Evolutionary conservation across 2,888 invertebrate genomes (phyloP).

Genomic region (Andrena praecox): DNA sequence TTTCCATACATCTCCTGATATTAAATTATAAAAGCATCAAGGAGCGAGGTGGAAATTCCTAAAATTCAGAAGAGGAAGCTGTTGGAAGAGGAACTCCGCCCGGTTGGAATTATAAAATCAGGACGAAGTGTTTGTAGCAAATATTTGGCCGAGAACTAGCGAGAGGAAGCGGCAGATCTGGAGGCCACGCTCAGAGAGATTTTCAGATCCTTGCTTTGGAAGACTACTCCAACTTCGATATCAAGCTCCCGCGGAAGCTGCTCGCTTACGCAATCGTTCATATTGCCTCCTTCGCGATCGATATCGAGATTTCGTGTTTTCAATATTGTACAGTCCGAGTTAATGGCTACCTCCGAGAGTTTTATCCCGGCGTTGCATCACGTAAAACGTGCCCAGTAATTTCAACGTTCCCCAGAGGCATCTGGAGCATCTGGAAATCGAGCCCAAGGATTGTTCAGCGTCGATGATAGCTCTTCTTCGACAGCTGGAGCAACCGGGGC

Average conservation of each 20-base stretch:
- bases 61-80: not conserved
- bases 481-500: not conserved
- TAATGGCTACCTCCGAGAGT: constrained; percentile 10
- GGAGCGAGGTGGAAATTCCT: not conserved
- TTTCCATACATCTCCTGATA: not conserved
- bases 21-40: not conserved
- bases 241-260: not conserved
- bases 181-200: constrained; percentile 20
- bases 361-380: not conserved
- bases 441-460: not conserved
- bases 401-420: not conserved
- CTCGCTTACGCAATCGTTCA: constrained; percentile 22
- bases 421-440: not conserved
- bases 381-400: not conserved
- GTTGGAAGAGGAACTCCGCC: not conserved
- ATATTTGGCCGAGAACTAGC: constrained; percentile 42
- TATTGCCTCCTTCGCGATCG: constrained; percentile 14
- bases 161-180: constrained; percentile 8
- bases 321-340: constrained; percentile 23
- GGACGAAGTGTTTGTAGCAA: constrained; percentile 40
- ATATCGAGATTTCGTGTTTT: not conserved
- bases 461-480: no score
- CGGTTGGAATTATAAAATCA: constrained; percentile 42
- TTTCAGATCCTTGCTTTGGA: constrained; percentile 24
- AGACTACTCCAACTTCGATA: constrained; percentile 23